phyloP scores from a whole-genome alignment of 2,888 invertebrate species.

The Micropterix aruncella region DNA sequence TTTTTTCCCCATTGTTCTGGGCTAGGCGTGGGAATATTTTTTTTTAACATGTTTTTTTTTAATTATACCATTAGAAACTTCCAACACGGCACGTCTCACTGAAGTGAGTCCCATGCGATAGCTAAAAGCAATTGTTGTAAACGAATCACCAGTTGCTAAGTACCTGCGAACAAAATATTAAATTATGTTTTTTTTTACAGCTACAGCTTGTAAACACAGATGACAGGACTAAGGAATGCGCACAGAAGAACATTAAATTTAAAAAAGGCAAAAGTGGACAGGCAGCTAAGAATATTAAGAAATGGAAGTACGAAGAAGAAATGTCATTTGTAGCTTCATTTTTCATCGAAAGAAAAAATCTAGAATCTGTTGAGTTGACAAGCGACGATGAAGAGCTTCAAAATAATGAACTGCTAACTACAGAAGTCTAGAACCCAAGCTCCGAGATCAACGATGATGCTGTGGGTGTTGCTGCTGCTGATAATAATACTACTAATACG shows the following conservation, averaged over 20 bases:
- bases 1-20: no score
- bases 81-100: not conserved
- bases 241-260: not conserved
- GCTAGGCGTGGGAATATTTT: not conserved
- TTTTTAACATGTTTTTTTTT: not conserved
- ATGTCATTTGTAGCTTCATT: not conserved
- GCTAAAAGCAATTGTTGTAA: no score
- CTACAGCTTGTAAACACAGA: not conserved
- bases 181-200: not conserved
- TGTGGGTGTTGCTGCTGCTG: no score
- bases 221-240: not conserved
- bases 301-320: no score
- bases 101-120: not conserved
- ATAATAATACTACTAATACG: no score
- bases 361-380: not conserved
- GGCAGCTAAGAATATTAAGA: no score
- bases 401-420: no score
- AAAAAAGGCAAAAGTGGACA: not conserved
- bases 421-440: no score
- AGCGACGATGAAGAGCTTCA: not conserved
- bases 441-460: no score
- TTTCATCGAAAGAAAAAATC: not conserved
- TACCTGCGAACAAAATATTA: not conserved
- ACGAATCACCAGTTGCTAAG: no score
- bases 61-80: not conserved